Evolutionary conservation across 2,113 vertebrate species (phyloP), one percentile per base, ranked within the genome.

Genomic region (Microtus oregoni): DNA sequence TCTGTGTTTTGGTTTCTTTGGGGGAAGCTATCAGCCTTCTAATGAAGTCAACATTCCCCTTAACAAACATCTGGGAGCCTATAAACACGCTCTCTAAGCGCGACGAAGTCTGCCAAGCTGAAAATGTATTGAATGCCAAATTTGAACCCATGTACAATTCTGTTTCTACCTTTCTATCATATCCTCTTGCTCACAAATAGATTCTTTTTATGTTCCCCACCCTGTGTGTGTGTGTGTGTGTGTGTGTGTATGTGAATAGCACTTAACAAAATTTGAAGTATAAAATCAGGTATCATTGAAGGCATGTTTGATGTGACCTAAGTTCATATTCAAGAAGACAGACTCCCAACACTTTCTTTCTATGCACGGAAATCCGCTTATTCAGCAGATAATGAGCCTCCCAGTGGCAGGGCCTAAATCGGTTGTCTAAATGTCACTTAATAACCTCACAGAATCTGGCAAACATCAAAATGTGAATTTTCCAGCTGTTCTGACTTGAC

Each of bases 401-500:
- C 76, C 28, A 8, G 3, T 28, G 13, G 47, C 41, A 47, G 72
- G 28, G 50, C 52, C 72, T 91, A 47, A 50, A 47, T 86, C 78
- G 32, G 32, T 77, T 91, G 52, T 24, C 61, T 85, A 86, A 93
- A 82, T 52, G 61, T 47, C 44, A 90, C 15, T 88, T 92, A 30
- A 79, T 79, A 94, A 93, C 19, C n/a, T 28, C 35, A 75, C 5
- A 47, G 93, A 90, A 41, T 58, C 85, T 72, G 70, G 76, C 58
- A 73, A 88, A 91, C 38, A 15, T 91, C 82, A 58, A 73, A 91
- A 77, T 92, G 63, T 75, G 61, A 85, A 79, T 72, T 67, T 86
- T 70, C 78, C 76, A 92, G 76, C 28, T 95, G 65, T 65, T 92
- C 47, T 61, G 72, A 92, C n/a, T 70, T 95, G 86, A 77, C 24